Evolutionary conservation across 1,140 invertebrate species (phyloP).

Genomic region (Drosophila nasuta): DNA sequence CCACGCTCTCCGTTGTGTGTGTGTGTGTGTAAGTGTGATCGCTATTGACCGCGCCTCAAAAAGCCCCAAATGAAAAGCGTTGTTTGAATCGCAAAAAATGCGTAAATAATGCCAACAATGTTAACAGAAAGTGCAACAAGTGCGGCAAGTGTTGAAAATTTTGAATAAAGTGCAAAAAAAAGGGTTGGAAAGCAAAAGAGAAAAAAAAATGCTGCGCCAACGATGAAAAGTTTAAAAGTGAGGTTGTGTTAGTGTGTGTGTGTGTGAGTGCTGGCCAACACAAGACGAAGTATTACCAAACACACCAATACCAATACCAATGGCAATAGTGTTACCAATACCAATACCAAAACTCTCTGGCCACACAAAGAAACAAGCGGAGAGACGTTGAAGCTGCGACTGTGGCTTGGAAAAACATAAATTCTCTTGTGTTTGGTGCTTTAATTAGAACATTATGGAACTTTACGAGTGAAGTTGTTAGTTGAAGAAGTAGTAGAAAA

Average conservation of each 20-base stretch:
- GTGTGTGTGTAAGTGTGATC: constrained; percentile 58
- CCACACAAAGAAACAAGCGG: constrained; percentile 60
- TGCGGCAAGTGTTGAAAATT: constrained; percentile 26
- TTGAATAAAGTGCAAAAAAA: constrained; percentile 2
- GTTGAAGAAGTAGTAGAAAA: background rate
- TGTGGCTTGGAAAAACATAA: constrained; percentile 12
- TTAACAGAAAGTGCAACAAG: constrained; percentile 33
- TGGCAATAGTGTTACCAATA: constrained; percentile 42
- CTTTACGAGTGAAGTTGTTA: background rate
- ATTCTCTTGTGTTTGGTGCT: constrained; percentile 12
- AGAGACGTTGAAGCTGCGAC: constrained; percentile 20
- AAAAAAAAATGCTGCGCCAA: constrained; percentile 8
- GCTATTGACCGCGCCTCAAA: constrained; percentile 77
- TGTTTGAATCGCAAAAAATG: constrained; percentile 23
- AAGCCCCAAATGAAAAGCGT: constrained; percentile 62
- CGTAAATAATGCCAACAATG: constrained; percentile 26
- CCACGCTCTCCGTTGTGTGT: constrained; percentile 36
- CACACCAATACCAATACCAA: constrained; percentile 56
- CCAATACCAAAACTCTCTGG: background rate
- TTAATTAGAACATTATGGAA: constrained; percentile 53
- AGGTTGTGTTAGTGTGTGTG: constrained; percentile 70
- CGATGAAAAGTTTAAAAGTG: constrained; percentile 53
- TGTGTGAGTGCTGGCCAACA: constrained; percentile 40
- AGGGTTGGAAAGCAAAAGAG: constrained; percentile 29
- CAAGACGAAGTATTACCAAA: constrained; percentile 72